Evolutionary conservation across 2,888 invertebrate genomes (phyloP), one percentile per base, ranked within the genome.

Genomic region (Tribolium freemani): DNA sequence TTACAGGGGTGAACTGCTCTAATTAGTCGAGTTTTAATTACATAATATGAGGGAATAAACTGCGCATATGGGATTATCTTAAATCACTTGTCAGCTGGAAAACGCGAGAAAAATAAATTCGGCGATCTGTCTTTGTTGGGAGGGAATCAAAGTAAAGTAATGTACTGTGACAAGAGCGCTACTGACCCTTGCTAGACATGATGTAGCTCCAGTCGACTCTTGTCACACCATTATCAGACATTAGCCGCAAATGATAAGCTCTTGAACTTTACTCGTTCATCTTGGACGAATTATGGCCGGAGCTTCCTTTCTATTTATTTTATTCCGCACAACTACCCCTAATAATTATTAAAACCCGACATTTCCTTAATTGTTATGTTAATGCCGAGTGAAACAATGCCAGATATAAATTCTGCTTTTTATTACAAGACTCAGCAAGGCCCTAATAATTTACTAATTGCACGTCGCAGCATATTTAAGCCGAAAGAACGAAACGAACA

Each of bases 181-280:
- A 54, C 71, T 71, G 67, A 71, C 71, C 71, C 67, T 67, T 58
- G 67, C 66, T 58, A 66, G 71, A 71, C 71, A 71, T 54, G 71
- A 67, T 67, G 71, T 71, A 71, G 71, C 71, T 67, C 60, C 67
- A 56, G 71, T 44, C 60, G 60, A 31, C 67, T 53, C 71, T 71
- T 71, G 71, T 71, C 71, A 51, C 67, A 46, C 71, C 71, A 71
- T 71, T 71, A 71, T 71, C 71, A 71, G 71, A 71, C 67, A 71
- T 71, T 71, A 71, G 53, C 71, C 71, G 31, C 71, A 71, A 71
- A 71, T 71, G 67, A 71, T 71, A 71, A 71, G 71, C 67, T 66
- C 60, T 44, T 69, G 69, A 63, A 69, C 69, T 69, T 69, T 61
- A 63, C 46, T 21, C 69, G 60, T 69, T 69, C 69, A 69, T 69